Evolutionary conservation across 37 sponge, comb jelly and placozoan species (phyloP).

Genomic region (Spongia lamella): DNA sequence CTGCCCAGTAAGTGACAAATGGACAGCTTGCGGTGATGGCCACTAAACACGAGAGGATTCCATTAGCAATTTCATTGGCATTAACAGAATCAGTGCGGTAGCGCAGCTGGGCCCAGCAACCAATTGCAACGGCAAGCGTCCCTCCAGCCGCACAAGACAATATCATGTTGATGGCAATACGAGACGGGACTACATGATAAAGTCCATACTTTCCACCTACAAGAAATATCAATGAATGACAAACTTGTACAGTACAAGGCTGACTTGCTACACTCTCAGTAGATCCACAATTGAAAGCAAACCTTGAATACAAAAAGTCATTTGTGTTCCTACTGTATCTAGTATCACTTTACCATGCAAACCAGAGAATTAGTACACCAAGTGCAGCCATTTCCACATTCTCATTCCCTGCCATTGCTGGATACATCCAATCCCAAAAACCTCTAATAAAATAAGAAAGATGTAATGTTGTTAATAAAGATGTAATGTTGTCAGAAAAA

Average conservation of each 20-base stretch:
- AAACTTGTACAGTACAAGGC: background rate
- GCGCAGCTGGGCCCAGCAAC: conserved; percentile 56
- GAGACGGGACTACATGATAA: conserved; percentile 41
- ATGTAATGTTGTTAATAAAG: background rate
- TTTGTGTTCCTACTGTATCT: background rate
- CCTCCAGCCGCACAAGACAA: conserved; percentile 61
- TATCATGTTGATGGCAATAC: conserved; percentile 83
- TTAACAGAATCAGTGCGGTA: conserved; percentile 70
- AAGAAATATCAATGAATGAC: too few relatives aligned
- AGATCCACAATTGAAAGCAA: conserved; percentile 80
- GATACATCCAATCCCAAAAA: conserved; percentile 62
- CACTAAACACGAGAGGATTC: conserved; percentile 83
- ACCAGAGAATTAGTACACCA: conserved; percentile 77
- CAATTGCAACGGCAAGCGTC: conserved; percentile 58
- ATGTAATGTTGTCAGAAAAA: background rate
- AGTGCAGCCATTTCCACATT: conserved; percentile 67
- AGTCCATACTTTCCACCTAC: conserved; percentile 3
- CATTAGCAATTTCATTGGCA: conserved; percentile 94
- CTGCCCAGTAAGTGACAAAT: conserved; percentile 69
- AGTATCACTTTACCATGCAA: conserved; percentile 34
- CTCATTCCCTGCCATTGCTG: conserved; percentile 29
- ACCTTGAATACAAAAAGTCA: conserved; percentile 16
- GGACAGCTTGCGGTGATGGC: conserved; percentile 90
- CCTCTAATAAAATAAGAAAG: background rate
- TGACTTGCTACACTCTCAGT: conserved; percentile 59